Conservation (phyloP, 1,140 invertebrate genomes). For the Drosophila ironensis region DNA sequence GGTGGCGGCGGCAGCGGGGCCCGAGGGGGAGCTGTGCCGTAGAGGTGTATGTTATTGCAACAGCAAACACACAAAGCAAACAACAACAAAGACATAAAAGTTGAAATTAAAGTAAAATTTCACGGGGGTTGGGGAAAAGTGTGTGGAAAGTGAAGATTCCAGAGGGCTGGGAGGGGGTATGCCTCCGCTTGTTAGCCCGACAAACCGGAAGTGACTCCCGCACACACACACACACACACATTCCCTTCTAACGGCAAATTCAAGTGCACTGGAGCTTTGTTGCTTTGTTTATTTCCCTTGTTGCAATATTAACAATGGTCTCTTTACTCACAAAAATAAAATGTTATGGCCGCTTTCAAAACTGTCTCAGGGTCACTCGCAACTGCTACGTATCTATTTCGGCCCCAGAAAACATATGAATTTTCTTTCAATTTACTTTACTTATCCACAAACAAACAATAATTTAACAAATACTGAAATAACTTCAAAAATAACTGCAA, state of each 20-base stretch:
- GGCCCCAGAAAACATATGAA: no score
- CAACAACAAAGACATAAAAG: slow-evolving; percentile 54
- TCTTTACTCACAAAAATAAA: no score
- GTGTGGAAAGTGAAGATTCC: no score
- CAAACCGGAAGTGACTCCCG: slow-evolving; percentile 54
- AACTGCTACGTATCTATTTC: no score
- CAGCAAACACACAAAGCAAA: slow-evolving; percentile 50
- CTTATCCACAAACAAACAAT: no score
- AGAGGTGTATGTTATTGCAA: slow-evolving; percentile 58
- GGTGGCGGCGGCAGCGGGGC: neutral
- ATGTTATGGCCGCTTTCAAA: no score
- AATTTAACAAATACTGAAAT: no score
- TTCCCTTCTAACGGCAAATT: slow-evolving; percentile 11
- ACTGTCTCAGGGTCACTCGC: no score
- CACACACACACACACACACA: slow-evolving; percentile 8
- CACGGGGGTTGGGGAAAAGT: neutral
- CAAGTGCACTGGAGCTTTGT: slow-evolving; percentile 37
- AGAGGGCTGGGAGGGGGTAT: neutral
- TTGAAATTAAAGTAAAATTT: slow-evolving; percentile 61
- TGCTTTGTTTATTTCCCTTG: slow-evolving; percentile 27
- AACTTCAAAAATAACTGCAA: no score
- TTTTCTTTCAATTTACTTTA: no score
- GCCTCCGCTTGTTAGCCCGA: slow-evolving; percentile 54
- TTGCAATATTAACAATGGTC: no score
- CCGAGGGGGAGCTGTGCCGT: neutral